Evolutionary conservation across 2,797 vertebrate species (phyloP).

Genomic region (Enteromius thamalakanensis): DNA sequence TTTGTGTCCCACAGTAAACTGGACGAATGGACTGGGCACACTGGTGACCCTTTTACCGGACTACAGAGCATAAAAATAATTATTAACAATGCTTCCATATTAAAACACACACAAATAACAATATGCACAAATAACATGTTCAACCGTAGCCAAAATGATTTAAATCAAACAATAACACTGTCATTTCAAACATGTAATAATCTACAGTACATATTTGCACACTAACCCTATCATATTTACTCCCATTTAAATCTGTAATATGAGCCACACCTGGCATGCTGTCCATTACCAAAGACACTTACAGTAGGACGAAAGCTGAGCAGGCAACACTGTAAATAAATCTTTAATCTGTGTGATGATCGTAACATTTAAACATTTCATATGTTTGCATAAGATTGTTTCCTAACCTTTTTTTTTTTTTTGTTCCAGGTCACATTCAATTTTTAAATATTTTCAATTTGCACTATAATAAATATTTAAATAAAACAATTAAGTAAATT

Average conservation of each 20-base stretch:
- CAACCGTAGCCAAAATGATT: not conserved
- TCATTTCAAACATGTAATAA: not conserved
- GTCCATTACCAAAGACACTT: not conserved
- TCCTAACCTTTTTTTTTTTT: not conserved
- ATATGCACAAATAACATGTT: not conserved
- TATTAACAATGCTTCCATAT: slow-evolving; percentile 3
- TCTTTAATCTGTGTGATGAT: not conserved
- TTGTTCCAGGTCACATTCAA: not conserved
- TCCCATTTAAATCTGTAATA: not conserved
- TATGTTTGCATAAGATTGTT: not conserved
- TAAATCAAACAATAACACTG: not conserved
- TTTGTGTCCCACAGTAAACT: slow-evolving; percentile 90
- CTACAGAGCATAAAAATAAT: slow-evolving; percentile 70
- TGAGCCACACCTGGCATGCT: not conserved
- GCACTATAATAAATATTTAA: not conserved
- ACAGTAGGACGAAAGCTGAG: not conserved
- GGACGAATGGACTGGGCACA: slow-evolving; percentile 90
- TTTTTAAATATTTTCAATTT: not conserved
- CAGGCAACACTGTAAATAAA: not conserved
- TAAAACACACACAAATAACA: not conserved
- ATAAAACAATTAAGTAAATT: not conserved
- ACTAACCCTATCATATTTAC: not conserved
- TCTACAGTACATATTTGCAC: not conserved
- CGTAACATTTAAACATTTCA: not conserved
- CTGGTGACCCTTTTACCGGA: slow-evolving; percentile 93